Evolutionary conservation across 2,797 vertebrate genomes (phyloP).

Genomic region (Scyliorhinus canicula): DNA sequence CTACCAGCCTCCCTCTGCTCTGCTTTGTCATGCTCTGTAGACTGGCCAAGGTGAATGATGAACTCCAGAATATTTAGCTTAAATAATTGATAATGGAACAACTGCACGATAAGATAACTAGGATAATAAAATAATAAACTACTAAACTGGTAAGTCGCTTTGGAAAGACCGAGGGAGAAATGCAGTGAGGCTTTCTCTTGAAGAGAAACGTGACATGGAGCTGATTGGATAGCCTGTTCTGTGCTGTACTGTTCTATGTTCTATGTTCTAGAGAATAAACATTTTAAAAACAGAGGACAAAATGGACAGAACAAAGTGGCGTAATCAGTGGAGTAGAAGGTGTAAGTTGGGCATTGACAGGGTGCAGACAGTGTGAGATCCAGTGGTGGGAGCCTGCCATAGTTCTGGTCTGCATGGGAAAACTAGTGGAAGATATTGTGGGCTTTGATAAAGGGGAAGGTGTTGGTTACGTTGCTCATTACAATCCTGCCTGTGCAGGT

Average conservation of each 20-base stretch:
- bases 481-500: background rate
- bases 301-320: background rate
- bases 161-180: background rate
- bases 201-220: background rate
- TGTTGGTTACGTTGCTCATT: background rate
- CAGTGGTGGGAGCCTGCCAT: background rate
- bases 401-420: too few relatives aligned
- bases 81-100: too few relatives aligned
- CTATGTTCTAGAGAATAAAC: background rate
- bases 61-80: too few relatives aligned
- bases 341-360: background rate
- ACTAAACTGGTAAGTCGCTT: background rate
- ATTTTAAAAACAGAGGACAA: background rate
- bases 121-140: too few relatives aligned
- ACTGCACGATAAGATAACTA: too few relatives aligned
- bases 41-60: too few relatives aligned
- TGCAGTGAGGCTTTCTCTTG: background rate
- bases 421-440: background rate
- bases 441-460: background rate
- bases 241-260: too few relatives aligned
- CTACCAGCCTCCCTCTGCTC: too few relatives aligned
- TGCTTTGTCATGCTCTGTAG: too few relatives aligned
- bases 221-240: background rate
- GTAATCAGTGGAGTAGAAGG: too few relatives aligned
- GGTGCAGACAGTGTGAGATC: too few relatives aligned